Evolutionary conservation across 2,113 vertebrate species (phyloP), one percentile per base, ranked within the genome.

Genomic region (Galbula dea): DNA sequence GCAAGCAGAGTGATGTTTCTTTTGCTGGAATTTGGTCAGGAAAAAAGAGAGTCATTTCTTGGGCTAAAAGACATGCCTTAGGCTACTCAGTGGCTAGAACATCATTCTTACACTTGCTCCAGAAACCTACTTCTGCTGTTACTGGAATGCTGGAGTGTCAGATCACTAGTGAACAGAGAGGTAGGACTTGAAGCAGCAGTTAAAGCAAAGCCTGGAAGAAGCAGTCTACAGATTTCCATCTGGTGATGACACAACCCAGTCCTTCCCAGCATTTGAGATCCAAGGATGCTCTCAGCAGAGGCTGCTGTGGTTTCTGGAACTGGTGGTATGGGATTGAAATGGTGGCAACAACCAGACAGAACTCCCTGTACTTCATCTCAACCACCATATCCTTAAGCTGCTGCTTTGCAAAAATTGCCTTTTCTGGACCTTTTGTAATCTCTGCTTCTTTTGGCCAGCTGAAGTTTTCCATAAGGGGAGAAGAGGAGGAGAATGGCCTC

Each of bases 401-500:
- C 55, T 69, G 29, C 78, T 89, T 77, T 79, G 83, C 39, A 80
- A 87, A 78, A 67, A 73, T 87, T 51, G 18, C 55, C 67, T 89
- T 52, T 76, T 87, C 63, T 45, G 34, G 71, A 39, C 43, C 55
- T 92, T 87, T 91, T 51, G 22, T 85, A 73, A 87, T 84, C 67
- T 83, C 58, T 63, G 55, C 34, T 83, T 41, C 63, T 89, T 92
- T 63, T 77, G 72, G 37, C 26, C 85, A 94, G 52, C 78, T 86
- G 43, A 63, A 87, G 75, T 91, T 95, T 94, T 93, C 86, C 77
- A 89, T 69, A 49, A 69, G 93, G 62, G 77, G 32, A 85, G 75
- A 92, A 66, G 76, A 90, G 75, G 78, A 89, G 86, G 61, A 94
- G 58, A 86, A 86, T 43, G 63, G 82, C 55, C 65, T 90, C 5